phyloP scores from a whole-genome alignment of 2,888 invertebrate species.

The Nephrocerus scutellatus region DNA sequence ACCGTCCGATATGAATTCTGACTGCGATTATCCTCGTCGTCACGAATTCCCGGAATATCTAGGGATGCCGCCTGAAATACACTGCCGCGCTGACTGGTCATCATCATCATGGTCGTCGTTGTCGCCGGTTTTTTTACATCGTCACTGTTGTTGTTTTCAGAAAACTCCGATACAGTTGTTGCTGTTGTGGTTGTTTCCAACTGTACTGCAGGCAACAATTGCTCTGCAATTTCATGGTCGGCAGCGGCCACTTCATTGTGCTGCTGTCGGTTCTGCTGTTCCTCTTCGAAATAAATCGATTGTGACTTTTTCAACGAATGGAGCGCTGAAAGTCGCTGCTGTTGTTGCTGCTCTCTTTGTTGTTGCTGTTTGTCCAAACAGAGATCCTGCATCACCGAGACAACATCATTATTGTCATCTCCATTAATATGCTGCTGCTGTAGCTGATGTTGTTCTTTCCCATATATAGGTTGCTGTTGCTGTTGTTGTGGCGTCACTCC shows the following conservation, averaged over 20 bases:
- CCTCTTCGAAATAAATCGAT: conserved; percentile 32
- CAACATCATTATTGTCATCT: background rate
- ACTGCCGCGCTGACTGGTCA: too few species aligned
- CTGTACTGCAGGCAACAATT: conserved; percentile 1
- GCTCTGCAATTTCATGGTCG: background rate
- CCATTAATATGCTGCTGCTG: background rate
- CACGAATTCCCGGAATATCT: conserved; percentile 63
- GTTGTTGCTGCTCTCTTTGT: conserved; percentile 18
- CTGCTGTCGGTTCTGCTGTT: conserved; percentile 17
- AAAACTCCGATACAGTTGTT: conserved; percentile 1
- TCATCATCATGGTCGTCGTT: too few species aligned
- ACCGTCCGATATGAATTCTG: conserved; percentile 83
- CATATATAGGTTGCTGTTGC: background rate
- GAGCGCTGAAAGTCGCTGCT: conserved; percentile 20
- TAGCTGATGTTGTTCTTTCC: conserved; percentile 10
- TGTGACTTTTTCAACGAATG: conserved; percentile 28
- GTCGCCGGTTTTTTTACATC: background rate
- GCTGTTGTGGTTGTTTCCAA: conserved; percentile 25
- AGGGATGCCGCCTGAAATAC: conserved; percentile 65
- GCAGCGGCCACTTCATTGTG: conserved; percentile 2
- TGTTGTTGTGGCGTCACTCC: background rate
- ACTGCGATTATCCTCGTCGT: conserved; percentile 78
- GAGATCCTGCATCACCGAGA: too few species aligned
- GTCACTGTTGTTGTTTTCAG: conserved; percentile 1
- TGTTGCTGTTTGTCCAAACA: conserved; percentile 23